Percentiles rank a stretch among this genome's conserved stretches.
These are phyloP conservation scores for Ophion ventricosus DNA, from an alignment of 2,888 invertebrate species.

Conservation along the genomic window DNA sequence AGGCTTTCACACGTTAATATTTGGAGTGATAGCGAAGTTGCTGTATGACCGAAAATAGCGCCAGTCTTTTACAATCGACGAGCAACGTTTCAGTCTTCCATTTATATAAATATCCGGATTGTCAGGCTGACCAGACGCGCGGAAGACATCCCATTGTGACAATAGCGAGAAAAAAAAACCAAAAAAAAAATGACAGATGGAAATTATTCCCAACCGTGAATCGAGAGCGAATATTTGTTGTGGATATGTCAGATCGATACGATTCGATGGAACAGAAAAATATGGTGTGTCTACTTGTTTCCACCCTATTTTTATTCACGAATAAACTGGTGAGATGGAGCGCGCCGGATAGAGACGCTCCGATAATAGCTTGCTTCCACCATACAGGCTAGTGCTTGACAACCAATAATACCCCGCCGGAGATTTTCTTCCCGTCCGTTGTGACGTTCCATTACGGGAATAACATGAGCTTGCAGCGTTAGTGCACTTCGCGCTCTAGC, in stretches of 20 bases:
- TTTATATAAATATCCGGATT: neutral
- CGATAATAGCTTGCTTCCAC: conserved; percentile 23
- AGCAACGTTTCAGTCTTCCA: neutral
- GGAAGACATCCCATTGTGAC: neutral
- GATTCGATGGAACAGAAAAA: neutral
- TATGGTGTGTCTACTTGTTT: neutral
- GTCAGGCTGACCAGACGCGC: neutral
- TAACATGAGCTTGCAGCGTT: neutral
- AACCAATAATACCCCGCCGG: conserved; percentile 62
- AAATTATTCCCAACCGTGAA: neutral
- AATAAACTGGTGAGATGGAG: neutral
- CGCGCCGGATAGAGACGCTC: conserved; percentile 1
- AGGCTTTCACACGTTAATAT: neutral
- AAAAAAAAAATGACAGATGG: too few relatives aligned
- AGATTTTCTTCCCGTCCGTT: conserved; percentile 44
- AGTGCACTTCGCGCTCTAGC: neutral
- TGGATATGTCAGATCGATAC: neutral
- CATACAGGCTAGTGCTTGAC: conserved; percentile 47
- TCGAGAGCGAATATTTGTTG: neutral
- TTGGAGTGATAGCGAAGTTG: neutral
- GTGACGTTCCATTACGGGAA: conserved; percentile 61
- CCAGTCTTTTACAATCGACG: neutral
- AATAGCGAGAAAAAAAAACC: too few relatives aligned
- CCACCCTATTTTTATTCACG: conserved; percentile 23
- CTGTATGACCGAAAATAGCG: neutral